phyloP scores from a whole-genome alignment of 2,888 invertebrate genomes.

The Leucoma salicis region DNA sequence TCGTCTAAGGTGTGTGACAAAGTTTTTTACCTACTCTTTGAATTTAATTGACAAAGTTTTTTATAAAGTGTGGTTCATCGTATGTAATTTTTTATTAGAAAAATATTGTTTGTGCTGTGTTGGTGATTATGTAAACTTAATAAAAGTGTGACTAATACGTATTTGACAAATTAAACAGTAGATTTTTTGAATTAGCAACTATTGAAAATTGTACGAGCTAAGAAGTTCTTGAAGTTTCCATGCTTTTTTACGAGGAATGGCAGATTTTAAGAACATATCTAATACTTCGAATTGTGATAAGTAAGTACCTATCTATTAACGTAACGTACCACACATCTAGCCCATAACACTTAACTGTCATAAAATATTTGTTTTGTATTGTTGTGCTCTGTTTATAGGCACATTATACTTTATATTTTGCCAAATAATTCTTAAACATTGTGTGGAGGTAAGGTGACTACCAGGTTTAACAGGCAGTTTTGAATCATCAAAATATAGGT shows the following conservation, averaged over 20 bases:
- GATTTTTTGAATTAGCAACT: conserved; percentile 14
- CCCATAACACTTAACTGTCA: no score
- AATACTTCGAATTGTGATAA: conserved; percentile 48
- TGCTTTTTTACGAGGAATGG: conserved; percentile 64
- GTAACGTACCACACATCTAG: no score
- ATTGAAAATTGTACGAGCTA: conserved; percentile 19
- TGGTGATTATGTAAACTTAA: conserved; percentile 13
- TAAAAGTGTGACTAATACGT: conserved; percentile 9
- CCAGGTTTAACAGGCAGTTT: no score
- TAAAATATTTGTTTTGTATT: no score
- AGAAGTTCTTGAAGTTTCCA: conserved; percentile 66
- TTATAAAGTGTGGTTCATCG: neutral
- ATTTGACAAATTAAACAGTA: conserved; percentile 10
- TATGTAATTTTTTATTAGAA: conserved; percentile 29
- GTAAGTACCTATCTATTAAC: conserved; percentile 45
- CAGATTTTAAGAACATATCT: conserved; percentile 45
- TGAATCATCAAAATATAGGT: no score
- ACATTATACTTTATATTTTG: no score
- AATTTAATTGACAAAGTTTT: no score
- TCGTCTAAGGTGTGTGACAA: conserved; percentile 7
- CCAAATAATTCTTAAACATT: no score
- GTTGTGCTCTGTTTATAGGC: no score
- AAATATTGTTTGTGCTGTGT: conserved; percentile 13
- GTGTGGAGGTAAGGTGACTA: no score
- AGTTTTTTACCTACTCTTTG: conserved; percentile 31